Evolutionary conservation across 2,113 vertebrate species (phyloP).

Genomic region (Platanista minor): DNA sequence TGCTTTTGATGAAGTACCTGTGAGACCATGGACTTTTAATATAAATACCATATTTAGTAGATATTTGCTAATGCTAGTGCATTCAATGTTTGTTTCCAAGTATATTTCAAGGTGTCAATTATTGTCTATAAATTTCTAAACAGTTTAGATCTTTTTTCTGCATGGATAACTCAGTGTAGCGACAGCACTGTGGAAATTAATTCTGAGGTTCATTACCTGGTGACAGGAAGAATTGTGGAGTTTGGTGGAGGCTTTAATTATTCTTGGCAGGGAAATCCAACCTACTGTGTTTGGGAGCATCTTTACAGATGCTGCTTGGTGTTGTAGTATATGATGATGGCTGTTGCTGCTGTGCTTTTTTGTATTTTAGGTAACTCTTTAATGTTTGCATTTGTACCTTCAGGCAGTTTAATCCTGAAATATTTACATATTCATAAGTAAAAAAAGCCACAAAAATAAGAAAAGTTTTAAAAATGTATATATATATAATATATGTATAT

Average conservation of each 20-base stretch:
- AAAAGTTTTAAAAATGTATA: background rate
- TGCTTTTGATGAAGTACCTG: background rate
- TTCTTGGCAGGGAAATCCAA: constrained; percentile 30
- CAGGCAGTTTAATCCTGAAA: constrained; percentile 43
- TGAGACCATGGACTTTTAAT: background rate
- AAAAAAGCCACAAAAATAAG: background rate
- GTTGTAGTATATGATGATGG: constrained; percentile 23
- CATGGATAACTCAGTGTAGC: background rate
- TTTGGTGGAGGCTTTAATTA: constrained; percentile 42
- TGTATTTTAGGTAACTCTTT: constrained; percentile 46
- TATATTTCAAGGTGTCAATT: constrained; percentile 24
- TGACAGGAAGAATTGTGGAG: constrained; percentile 29
- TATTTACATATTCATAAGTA: background rate
- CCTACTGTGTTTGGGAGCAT: constrained; percentile 33
- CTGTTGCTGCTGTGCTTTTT: constrained; percentile 19
- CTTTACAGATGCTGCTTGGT: constrained; percentile 33
- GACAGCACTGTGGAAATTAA: constrained; percentile 24
- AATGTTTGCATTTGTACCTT: constrained; percentile 39
- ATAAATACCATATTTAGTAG: background rate
- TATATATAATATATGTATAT: background rate
- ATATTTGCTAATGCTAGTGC: background rate
- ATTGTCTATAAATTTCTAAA: constrained; percentile 31
- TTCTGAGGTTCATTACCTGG: constrained; percentile 43
- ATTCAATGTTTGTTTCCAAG: background rate
- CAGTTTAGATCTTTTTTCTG: constrained; percentile 6